Evolutionary conservation across 2,888 invertebrate genomes (phyloP).

Genomic region (Ormyrus rosae): DNA sequence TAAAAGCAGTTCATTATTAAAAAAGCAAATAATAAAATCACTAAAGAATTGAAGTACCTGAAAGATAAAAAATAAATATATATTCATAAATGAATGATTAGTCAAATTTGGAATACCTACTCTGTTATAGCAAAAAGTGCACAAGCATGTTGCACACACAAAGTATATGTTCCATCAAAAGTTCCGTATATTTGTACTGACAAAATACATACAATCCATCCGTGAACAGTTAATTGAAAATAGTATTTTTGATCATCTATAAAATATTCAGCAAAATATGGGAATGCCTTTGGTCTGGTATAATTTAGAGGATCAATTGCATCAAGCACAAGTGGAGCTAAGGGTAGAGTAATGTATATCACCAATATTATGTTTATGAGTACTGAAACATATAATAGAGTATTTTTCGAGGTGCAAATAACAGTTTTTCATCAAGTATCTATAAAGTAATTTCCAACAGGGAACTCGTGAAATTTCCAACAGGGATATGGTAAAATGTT

Average conservation of each 20-base stretch:
- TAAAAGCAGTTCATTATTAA: not conserved
- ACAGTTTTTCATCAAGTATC: too few relatives aligned
- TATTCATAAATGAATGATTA: not conserved
- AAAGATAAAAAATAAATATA: not conserved
- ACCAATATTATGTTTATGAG: conserved; percentile 12
- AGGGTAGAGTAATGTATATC: conserved; percentile 6
- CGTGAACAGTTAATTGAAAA: conserved; percentile 15
- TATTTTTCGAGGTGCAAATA: not conserved
- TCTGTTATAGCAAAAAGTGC: conserved; percentile 22
- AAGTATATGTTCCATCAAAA: conserved; percentile 21
- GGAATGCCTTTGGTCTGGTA: conserved; percentile 14
- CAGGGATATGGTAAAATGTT: too few relatives aligned
- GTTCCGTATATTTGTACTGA: conserved; percentile 19
- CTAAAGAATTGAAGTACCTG: not conserved
- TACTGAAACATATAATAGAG: not conserved
- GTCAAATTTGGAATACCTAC: conserved; percentile 1
- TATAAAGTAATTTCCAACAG: too few relatives aligned
- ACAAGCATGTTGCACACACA: conserved; percentile 15
- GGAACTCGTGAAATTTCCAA: too few relatives aligned
- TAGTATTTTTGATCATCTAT: conserved; percentile 30
- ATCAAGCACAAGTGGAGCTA: conserved; percentile 16
- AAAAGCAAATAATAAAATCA: not conserved
- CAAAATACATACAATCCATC: conserved; percentile 16
- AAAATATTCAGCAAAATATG: conserved; percentile 27
- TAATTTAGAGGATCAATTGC: conserved; percentile 22